Conservation (phyloP, 2,797 vertebrate genomes). For the Platalea minor region DNA sequence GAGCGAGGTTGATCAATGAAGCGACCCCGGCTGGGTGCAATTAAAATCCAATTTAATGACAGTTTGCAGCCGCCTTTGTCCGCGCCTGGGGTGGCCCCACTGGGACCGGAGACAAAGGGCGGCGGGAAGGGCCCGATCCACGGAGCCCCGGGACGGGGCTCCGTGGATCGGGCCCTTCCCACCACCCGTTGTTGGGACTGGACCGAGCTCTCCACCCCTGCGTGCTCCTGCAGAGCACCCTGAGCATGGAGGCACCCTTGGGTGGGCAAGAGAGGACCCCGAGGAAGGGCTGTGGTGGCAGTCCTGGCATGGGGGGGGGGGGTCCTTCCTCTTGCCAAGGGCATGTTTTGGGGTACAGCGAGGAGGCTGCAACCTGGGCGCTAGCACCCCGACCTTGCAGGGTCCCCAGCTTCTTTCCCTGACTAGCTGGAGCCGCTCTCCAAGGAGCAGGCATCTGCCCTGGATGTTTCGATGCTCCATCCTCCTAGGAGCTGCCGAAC, state of each 20-base stretch:
- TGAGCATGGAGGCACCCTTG: not conserved
- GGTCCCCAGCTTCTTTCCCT: no score
- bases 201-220: no score
- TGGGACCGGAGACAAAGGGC: not conserved
- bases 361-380: not conserved
- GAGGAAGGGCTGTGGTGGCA: not conserved
- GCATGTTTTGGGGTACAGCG: not conserved
- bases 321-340: not conserved
- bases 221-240: not conserved
- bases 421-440: not conserved
- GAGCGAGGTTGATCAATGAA: not conserved
- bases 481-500: rapidly evolving
- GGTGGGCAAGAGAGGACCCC: not conserved
- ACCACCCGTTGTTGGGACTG: no score
- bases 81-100: not conserved
- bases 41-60: not conserved
- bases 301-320: no score
- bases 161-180: no score
- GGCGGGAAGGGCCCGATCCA: no score
- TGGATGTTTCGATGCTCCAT: not conserved
- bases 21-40: not conserved
- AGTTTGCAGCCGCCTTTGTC: not conserved
- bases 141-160: no score
- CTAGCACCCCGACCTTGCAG: no score
- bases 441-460: not conserved